Evolutionary conservation across 2,888 invertebrate genomes (phyloP).

Genomic region (Leptopilina drosophilae): DNA sequence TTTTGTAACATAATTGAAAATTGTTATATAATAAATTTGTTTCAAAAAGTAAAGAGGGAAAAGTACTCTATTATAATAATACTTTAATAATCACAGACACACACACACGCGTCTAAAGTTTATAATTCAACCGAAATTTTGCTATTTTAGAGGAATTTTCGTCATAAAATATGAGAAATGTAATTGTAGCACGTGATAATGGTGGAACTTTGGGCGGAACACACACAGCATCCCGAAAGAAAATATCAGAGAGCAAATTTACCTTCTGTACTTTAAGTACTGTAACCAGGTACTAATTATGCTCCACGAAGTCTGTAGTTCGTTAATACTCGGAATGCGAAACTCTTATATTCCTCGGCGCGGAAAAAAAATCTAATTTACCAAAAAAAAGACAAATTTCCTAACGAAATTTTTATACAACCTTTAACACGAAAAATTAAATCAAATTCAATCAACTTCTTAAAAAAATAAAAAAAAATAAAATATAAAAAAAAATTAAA

Average conservation of each 20-base stretch:
- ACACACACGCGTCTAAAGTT: no score
- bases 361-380: conserved; percentile 1
- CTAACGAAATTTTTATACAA: no score
- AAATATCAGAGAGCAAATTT: conserved; percentile 1
- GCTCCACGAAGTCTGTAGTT: conserved; percentile 1
- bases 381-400: not conserved
- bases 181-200: conserved; percentile 25
- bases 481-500: no score
- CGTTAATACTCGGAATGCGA: conserved; percentile 3
- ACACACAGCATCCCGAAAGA: not conserved
- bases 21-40: no score
- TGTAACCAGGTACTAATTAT: conserved; percentile 33
- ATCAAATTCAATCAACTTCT: no score
- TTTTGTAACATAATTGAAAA: no score
- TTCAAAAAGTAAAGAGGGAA: no score
- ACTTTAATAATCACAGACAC: no score
- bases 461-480: no score
- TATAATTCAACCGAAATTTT: not conserved
- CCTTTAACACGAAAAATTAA: no score
- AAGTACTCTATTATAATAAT: no score
- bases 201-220: not conserved
- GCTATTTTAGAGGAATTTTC: not conserved
- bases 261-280: conserved; percentile 21
- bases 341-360: conserved; percentile 10
- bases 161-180: not conserved